Conservation (phyloP, 2,888 invertebrate genomes). For the Pristionchus fissidentatus region DNA sequence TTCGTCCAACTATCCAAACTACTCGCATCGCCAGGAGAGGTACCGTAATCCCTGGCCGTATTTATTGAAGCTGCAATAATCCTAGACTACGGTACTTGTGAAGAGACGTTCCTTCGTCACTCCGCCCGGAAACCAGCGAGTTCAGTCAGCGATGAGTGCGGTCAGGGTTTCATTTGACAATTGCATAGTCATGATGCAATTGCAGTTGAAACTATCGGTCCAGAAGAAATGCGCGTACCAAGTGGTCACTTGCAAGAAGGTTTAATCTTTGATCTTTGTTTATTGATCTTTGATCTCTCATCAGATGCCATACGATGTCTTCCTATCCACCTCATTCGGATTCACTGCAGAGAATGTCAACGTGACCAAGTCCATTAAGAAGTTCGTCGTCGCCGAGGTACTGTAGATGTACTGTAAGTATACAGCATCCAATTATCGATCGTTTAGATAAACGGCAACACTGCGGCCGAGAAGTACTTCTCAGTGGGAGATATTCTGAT, state of each 20-base stretch:
- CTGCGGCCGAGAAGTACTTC: conserved; percentile 35
- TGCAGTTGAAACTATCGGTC: neutral
- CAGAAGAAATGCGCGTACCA: conserved; percentile 29
- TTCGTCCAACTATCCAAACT: neutral
- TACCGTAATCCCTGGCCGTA: neutral
- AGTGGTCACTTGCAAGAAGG: conserved; percentile 35
- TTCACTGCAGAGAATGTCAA: conserved; percentile 13
- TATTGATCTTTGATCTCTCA: neutral
- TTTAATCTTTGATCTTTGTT: neutral
- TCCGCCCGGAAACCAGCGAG: neutral
- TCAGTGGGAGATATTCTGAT: conserved; percentile 10
- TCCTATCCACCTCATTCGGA: conserved; percentile 37
- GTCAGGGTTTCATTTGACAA: neutral
- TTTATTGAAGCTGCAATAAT: neutral
- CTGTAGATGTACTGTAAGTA: neutral
- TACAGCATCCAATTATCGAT: neutral
- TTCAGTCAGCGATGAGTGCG: conserved; percentile 8
- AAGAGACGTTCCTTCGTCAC: conserved; percentile 7
- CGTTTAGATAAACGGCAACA: conserved; percentile 18
- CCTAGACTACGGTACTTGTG: neutral
- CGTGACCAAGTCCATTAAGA: neutral
- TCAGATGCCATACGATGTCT: conserved; percentile 23
- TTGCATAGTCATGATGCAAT: neutral
- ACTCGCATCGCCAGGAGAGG: neutral
- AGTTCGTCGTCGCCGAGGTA: conserved; percentile 30